Base-by-base conservation (phyloP, 2,113 vertebrate genomes). In the Hyla sarda region DNA sequence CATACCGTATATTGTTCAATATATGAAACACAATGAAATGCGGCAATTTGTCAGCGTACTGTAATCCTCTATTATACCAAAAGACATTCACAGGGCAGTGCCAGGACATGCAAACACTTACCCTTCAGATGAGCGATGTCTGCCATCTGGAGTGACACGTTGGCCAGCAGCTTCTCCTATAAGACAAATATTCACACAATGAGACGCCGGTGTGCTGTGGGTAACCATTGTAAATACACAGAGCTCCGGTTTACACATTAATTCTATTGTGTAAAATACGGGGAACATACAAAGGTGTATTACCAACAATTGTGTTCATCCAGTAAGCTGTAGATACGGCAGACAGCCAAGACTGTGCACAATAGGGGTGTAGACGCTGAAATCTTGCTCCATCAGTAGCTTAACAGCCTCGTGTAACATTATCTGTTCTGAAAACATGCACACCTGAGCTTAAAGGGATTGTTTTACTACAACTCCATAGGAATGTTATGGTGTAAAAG, bases 111-210 rank as follows among this genome's bases (percentile, higher is more conserved):
- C 30, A 16, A 83, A 88, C 25, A 10, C 94, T 94, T 94, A 99
- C 98, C 98, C 90, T 97, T 97, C 56, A 99, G 92, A 82, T 95
- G 95, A 89, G 94, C 96, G 74, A 96, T 96, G 89, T 99, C 97
- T 85, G 96, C 95, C 93, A 96, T 95, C 86, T 99, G 97, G 52
- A 94, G 93, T 0, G 96, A 93, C 87, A 95, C 88, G 77, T 99
- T 98, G 91, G 86, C 95, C 91, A 98, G 97, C 74, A 97, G 90
- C 91, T 97, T 99, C 78, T 96, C 89, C 98, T 97, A 91, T 34
- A 93, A 93, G 88, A 47, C 79, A 87, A 84, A 89, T 9, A 56
- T 83, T 67, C 48, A 83, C 9, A 72, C 67, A 34, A 17, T 45
- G 13, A 41, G 32, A 16, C 50, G 1, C 8, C 4, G 73, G 12